These are phyloP conservation scores for Chlorops oryzae DNA, from an alignment of 1,140 invertebrate species.

Conservation along the genomic window DNA sequence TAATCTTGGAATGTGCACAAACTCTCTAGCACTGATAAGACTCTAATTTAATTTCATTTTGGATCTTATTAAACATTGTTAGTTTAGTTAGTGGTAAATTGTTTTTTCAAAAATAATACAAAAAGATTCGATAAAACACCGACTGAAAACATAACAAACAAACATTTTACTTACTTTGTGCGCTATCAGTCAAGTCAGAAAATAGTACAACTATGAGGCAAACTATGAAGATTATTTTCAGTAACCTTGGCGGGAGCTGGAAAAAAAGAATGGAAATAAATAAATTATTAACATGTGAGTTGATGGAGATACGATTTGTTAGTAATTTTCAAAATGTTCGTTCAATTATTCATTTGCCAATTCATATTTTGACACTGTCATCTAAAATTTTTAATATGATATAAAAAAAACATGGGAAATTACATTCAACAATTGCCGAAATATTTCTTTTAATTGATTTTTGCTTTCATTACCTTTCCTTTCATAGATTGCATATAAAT, in stretches of 20 bases:
- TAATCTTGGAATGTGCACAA: background rate
- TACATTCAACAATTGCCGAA: too few relatives aligned
- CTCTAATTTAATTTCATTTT: background rate
- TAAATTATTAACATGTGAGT: too few relatives aligned
- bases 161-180: slow-evolving; percentile 50
- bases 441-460: too few relatives aligned
- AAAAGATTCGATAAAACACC: background rate
- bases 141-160: background rate
- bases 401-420: too few relatives aligned
- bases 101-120: background rate
- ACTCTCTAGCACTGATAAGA: background rate
- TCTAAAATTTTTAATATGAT: too few relatives aligned
- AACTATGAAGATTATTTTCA: slow-evolving; percentile 51
- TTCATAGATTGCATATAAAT: too few relatives aligned
- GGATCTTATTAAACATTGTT: background rate
- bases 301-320: too few relatives aligned
- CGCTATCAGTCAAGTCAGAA: slow-evolving; percentile 52
- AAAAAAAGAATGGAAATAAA: slow-evolving; percentile 35
- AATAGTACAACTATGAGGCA: slow-evolving; percentile 52
- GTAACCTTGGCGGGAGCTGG: slow-evolving; percentile 55
- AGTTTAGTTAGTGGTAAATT: background rate
- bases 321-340: too few relatives aligned
- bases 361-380: too few relatives aligned
- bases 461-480: too few relatives aligned
- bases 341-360: too few relatives aligned